These are phyloP conservation scores for Gymnocheta viridis DNA, from an alignment of 2,888 invertebrate species.

Conservation along the genomic window DNA sequence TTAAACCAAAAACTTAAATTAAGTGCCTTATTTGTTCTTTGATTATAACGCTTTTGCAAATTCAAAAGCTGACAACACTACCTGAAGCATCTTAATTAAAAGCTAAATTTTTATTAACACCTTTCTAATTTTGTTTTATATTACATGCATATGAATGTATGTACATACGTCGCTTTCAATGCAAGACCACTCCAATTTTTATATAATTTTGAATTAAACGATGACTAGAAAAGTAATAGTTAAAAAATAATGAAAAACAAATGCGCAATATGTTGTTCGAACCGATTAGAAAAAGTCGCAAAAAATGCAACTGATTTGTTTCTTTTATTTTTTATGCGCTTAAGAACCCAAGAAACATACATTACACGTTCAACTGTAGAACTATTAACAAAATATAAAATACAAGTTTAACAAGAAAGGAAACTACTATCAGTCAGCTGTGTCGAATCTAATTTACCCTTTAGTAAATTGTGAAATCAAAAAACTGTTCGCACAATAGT, in stretches of 20 bases:
- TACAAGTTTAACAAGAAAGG: background rate
- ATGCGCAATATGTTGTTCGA: constrained; percentile 41
- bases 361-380: constrained; percentile 20
- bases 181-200: constrained; percentile 3
- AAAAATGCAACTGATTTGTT: constrained; percentile 57
- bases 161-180: too few species aligned
- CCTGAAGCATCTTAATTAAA: constrained; percentile 56
- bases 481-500: too few species aligned
- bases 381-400: constrained; percentile 18
- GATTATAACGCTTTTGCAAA: too few species aligned
- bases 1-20: too few species aligned
- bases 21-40: too few species aligned
- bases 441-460: background rate
- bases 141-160: background rate
- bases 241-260: background rate
- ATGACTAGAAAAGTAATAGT: constrained; percentile 37
- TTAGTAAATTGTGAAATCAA: too few species aligned
- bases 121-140: constrained; percentile 43
- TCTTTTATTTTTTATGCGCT: background rate
- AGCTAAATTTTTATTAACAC: constrained; percentile 51
- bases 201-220: constrained; percentile 35
- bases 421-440: background rate
- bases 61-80: constrained; percentile 8
- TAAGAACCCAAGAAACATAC: background rate
- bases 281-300: constrained; percentile 53